Conservation (phyloP, 2,888 invertebrate species). For the Rosalia funebris region DNA sequence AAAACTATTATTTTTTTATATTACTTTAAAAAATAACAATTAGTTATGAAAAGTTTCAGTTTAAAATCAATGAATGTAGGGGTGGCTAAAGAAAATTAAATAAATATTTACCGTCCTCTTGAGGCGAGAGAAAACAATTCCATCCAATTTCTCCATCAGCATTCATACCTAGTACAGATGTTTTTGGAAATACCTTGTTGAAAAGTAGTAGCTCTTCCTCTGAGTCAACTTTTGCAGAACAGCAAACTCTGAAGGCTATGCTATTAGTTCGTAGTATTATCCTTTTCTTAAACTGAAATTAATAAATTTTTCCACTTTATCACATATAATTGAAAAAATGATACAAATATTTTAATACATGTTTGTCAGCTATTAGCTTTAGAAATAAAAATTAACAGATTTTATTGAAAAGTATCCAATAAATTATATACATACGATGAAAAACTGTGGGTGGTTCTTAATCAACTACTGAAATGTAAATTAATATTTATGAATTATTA, state of each 20-base stretch:
- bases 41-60: no score
- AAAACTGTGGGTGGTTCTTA: no score
- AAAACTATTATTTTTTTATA: no score
- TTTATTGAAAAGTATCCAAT: not conserved
- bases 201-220: slow-evolving; percentile 49
- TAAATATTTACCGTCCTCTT: slow-evolving; percentile 28
- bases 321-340: no score
- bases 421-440: no score
- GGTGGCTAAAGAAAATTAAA: no score
- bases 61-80: no score
- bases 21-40: no score
- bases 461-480: no score
- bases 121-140: slow-evolving; percentile 43
- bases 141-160: slow-evolving; percentile 58
- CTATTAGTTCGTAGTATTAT: slow-evolving; percentile 46
- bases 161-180: slow-evolving; percentile 53
- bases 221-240: slow-evolving; percentile 50
- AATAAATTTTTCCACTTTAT: no score
- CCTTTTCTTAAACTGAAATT: slow-evolving; percentile 50
- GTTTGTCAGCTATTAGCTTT: not conserved
- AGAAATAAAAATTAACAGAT: no score
- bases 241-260: slow-evolving; percentile 53
- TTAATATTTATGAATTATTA: no score
- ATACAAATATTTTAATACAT: not conserved
- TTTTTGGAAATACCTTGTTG: slow-evolving; percentile 49